phyloP scores from a whole-genome alignment of 2,888 invertebrate species.

The Agrenia bidenticulata region DNA sequence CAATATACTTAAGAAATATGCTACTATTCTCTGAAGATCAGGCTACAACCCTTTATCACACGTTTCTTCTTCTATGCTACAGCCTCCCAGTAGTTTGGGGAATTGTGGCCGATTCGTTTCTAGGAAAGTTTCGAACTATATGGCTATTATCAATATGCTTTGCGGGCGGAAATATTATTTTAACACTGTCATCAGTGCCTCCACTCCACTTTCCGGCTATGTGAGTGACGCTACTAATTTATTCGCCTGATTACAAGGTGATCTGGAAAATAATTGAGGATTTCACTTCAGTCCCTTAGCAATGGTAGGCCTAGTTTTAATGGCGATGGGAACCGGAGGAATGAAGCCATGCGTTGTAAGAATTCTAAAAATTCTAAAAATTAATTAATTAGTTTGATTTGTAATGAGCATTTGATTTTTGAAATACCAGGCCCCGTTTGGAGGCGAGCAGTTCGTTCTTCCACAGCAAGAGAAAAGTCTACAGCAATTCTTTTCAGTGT shows the following conservation, averaged over 20 bases:
- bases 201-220: constrained; percentile 41
- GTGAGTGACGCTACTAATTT: constrained; percentile 24
- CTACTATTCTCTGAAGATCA: constrained; percentile 71
- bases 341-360: constrained; percentile 75
- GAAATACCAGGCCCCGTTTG: constrained; percentile 65
- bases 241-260: too few species aligned
- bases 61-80: constrained; percentile 85
- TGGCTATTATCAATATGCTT: constrained; percentile 43
- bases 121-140: constrained; percentile 71
- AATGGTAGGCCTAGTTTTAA: constrained; percentile 67
- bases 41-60: constrained; percentile 85
- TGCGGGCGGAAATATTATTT: constrained; percentile 41
- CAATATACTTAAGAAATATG: constrained; percentile 80
- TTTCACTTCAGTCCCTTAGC: constrained; percentile 65
- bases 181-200: constrained; percentile 39
- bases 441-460: constrained; percentile 74
- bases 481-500: constrained; percentile 71
- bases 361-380: not conserved
- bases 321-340: constrained; percentile 73
- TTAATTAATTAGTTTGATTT: not conserved
- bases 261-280: too few species aligned
- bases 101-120: constrained; percentile 86
- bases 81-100: constrained; percentile 82
- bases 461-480: constrained; percentile 67
- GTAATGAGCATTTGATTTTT: not conserved